Evolutionary conservation across 2,113 vertebrate genomes (phyloP), one percentile per base, ranked within the genome.

Genomic region (Onychostoma macrolepis): DNA sequence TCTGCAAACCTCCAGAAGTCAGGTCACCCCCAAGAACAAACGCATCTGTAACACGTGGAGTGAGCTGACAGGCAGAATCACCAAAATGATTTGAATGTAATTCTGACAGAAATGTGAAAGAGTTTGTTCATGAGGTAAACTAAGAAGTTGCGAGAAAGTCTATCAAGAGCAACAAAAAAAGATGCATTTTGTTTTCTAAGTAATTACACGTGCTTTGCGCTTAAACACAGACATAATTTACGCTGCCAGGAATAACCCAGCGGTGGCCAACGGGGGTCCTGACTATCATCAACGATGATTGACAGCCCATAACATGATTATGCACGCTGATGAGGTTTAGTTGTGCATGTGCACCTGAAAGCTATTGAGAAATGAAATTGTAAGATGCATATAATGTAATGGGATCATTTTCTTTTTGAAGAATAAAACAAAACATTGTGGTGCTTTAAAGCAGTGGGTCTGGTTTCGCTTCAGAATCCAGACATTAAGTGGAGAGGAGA

Each of bases 1-100:
- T 86, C 74, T 83, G 79, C 61, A 76, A 81, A 71, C 48, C 45
- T 85, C 5, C 61, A 85, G 28, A 36, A 87, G 80, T 87, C 86
- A 72, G 83, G 80, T 65, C 80, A 43, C 58, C 58, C 1, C 3
- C 21, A 10, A 26, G 36, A 82, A 82, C 13, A 82, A 82, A 45
- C 28, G 10, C 17, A 11, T 21, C 36, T 45, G 80, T 58, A 43
- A 21, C 13, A 19, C 53, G 21, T 74, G 21, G 13, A 82, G 17
- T 61, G 19, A 81, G 21, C 28, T 17, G 13, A 61, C 13, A 63
- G 24, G 24, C 48, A 63, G 6, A 81, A 11, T 17, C 24, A 12
- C 72, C n/a, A 15, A 45, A 76, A 41, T 76, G 4, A 76, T 76
- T 26, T 4, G 6, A 26, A 26, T 74, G 9, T 38, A 24, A 41